Percentiles rank a stretch among this genome's conserved stretches.
Conservation (phyloP, 2,888 invertebrate genomes). For the Orthosia gracilis region DNA sequence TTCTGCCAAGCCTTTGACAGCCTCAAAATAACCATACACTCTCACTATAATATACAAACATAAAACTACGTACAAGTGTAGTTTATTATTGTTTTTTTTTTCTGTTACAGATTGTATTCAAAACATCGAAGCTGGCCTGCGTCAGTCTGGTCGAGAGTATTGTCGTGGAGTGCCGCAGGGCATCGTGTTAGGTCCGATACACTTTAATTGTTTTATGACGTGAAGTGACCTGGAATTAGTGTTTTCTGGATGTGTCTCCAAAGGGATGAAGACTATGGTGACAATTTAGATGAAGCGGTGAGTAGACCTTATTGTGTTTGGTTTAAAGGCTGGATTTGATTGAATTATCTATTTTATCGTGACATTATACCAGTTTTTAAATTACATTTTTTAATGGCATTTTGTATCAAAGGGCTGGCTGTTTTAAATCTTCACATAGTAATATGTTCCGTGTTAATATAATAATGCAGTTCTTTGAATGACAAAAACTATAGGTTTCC, state of each 20-base stretch:
- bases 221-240: conserved; percentile 74
- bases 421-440: no score
- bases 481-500: not conserved
- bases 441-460: no score
- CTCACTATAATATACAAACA: conserved; percentile 71
- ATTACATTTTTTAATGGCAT: no score
- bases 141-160: conserved; percentile 82
- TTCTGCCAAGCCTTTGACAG: conserved; percentile 69
- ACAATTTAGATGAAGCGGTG: conserved; percentile 86
- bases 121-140: conserved; percentile 83
- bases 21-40: conserved; percentile 59
- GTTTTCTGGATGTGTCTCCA: conserved; percentile 89
- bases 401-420: no score
- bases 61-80: conserved; percentile 73
- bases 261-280: conserved; percentile 84
- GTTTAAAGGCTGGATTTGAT: not conserved
- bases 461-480: not conserved
- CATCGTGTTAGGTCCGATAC: conserved; percentile 69
- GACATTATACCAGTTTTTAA: not conserved
- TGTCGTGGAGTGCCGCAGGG: conserved; percentile 84
- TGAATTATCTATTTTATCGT: not conserved
- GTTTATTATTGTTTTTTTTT: conserved; percentile 90
- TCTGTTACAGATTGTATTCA: conserved; percentile 90
- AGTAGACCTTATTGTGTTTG: conserved; percentile 65
- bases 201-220: conserved; percentile 69